A percentile compares a stretch with the other conserved stretches of the same genome.
These are phyloP conservation scores for Sclerurus mexicanus DNA, from an alignment of 2,113 vertebrate genomes.

Conservation along the genomic window DNA sequence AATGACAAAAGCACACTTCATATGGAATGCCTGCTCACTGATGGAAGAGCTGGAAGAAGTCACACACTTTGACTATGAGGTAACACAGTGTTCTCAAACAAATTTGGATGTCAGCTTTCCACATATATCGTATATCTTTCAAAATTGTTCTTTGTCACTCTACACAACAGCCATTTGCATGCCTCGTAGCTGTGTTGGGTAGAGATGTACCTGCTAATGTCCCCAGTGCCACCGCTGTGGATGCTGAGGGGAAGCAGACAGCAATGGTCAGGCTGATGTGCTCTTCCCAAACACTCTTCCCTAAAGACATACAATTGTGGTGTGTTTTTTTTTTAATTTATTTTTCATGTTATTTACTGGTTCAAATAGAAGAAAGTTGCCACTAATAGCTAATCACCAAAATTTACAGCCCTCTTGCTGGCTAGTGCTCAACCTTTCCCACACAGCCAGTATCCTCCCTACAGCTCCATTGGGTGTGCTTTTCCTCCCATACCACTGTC, in stretches of 20 bases:
- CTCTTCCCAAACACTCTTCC: background rate
- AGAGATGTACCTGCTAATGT: background rate
- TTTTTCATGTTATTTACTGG: background rate
- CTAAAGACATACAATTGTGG: fast-evolving
- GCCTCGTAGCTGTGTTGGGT: background rate
- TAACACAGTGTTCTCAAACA: background rate
- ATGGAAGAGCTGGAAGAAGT: background rate
- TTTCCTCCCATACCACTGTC: background rate
- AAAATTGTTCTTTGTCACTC: background rate
- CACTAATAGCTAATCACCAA: background rate
- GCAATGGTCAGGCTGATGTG: background rate
- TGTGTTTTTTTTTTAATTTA: no score
- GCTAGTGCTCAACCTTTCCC: background rate
- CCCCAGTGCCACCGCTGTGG: background rate
- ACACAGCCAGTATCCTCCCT: background rate
- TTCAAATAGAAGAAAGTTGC: background rate
- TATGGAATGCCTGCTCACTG: background rate
- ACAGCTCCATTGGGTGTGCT: fast-evolving
- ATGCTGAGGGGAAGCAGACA: background rate
- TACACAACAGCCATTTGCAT: background rate
- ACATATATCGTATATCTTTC: background rate
- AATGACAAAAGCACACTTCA: background rate
- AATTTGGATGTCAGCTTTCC: background rate
- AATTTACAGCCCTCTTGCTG: background rate
- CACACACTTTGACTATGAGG: fast-evolving